Percentiles rank a stretch among this genome's conserved stretches.
phyloP scores from a whole-genome alignment of 2,888 invertebrate genomes.

The Venusia cambrica region DNA sequence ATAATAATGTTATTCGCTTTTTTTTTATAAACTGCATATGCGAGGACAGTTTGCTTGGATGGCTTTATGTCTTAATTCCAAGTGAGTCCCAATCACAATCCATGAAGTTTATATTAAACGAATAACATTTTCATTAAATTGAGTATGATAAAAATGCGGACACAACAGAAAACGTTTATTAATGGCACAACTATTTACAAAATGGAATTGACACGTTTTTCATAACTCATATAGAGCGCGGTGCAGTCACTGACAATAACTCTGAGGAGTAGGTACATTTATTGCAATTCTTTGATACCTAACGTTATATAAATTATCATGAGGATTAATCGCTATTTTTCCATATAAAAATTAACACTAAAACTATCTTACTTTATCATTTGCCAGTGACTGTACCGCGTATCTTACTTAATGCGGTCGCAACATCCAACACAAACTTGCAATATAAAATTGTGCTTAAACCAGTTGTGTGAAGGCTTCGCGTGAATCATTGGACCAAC shows the following conservation, averaged over 20 bases:
- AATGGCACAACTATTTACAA: slow-evolving; percentile 78
- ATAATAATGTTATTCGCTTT: no score
- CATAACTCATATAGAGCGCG: slow-evolving; percentile 41
- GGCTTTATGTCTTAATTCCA: no score
- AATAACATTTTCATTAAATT: no score
- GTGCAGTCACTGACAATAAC: slow-evolving; percentile 41
- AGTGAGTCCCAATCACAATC: no score
- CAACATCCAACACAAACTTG: slow-evolving; percentile 22
- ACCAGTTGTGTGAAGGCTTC: no score
- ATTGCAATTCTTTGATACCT: no score
- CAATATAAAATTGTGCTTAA: slow-evolving; percentile 30
- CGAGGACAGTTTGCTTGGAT: no score
- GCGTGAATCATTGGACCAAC: no score
- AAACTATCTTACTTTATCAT: slow-evolving; percentile 15
- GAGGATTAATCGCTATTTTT: slow-evolving; percentile 13
- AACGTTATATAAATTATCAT: slow-evolving; percentile 14
- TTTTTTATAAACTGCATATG: no score
- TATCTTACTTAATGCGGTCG: slow-evolving; percentile 17
- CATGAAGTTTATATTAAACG: no score
- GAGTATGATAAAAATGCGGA: no score
- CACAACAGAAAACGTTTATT: slow-evolving; percentile 49
- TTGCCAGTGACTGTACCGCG: slow-evolving; percentile 26
- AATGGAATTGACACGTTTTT: slow-evolving; percentile 74
- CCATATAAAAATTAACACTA: slow-evolving; percentile 22
- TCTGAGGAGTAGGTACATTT: no score